These are phyloP conservation scores for Rhopalosiphum nymphaeae DNA, from an alignment of 2,888 invertebrate species.

Conservation along the genomic window DNA sequence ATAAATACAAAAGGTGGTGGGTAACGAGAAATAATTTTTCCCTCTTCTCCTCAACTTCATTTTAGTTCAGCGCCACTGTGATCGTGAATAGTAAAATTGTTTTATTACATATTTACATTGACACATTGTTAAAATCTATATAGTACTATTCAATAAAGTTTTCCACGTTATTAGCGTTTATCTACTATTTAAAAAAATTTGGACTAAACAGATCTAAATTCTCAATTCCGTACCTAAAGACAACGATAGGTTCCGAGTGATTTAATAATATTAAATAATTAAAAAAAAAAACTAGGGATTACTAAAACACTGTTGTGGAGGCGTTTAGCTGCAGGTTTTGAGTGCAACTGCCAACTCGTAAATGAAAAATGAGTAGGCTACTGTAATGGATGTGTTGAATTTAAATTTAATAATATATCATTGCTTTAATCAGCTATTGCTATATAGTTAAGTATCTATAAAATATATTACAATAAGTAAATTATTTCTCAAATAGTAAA, in stretches of 20 bases:
- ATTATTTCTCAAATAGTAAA: neutral
- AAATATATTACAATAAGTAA: neutral
- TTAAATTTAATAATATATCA: neutral
- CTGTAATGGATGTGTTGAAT: no score
- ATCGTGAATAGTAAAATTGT: neutral
- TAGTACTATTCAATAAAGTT: neutral
- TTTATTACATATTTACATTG: neutral
- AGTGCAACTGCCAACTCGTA: neutral
- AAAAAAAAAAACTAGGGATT: neutral
- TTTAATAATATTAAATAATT: neutral
- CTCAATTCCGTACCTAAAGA: neutral
- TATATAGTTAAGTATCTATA: no score
- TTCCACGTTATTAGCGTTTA: neutral
- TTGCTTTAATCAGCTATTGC: neutral
- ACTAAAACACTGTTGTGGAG: neutral
- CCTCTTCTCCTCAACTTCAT: no score
- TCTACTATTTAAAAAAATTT: neutral
- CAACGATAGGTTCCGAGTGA: neutral
- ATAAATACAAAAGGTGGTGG: no score
- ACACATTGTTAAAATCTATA: neutral
- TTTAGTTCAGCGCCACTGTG: no score
- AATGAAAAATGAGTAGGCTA: neutral
- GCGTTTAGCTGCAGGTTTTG: neutral
- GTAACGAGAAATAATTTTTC: no score
- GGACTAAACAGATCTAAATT: neutral